Conservation (phyloP, 2,113 vertebrate species). For the Burhinus bistriatus region DNA sequence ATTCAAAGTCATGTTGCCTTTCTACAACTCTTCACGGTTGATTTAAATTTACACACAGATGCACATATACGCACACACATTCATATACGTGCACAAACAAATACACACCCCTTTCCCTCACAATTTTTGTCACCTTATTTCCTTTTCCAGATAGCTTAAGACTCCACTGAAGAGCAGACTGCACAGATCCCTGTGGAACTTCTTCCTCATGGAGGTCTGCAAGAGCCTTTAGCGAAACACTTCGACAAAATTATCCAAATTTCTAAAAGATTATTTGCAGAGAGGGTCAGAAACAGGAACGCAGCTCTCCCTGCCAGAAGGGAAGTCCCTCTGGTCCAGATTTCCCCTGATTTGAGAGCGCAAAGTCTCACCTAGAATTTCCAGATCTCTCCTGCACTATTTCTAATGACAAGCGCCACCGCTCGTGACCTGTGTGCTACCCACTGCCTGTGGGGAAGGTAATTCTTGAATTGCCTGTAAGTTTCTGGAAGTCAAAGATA, state of each 20-base stretch:
- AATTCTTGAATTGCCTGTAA: not conserved
- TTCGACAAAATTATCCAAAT: not conserved
- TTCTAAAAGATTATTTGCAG: not conserved
- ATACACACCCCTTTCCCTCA: not conserved
- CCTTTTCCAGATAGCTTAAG: not conserved
- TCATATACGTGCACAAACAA: not conserved
- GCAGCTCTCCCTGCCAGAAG: not conserved
- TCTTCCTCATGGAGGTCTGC: not conserved
- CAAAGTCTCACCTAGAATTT: not conserved
- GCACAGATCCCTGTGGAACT: not conserved
- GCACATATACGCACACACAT: not conserved
- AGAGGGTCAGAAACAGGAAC: not conserved
- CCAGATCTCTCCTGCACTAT: not conserved
- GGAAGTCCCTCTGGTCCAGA: not conserved
- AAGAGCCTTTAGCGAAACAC: not conserved
- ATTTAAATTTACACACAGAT: not conserved
- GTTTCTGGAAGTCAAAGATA: not conserved
- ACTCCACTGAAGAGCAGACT: not conserved
- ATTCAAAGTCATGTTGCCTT: not conserved
- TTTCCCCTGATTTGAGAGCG: rapidly evolving
- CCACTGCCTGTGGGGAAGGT: rapidly evolving
- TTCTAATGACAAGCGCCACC: not conserved
- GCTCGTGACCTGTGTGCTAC: not conserved
- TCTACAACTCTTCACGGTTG: not conserved
- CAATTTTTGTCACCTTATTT: not conserved